Conservation (phyloP, 2,113 vertebrate species). For the Lota lota region DNA sequence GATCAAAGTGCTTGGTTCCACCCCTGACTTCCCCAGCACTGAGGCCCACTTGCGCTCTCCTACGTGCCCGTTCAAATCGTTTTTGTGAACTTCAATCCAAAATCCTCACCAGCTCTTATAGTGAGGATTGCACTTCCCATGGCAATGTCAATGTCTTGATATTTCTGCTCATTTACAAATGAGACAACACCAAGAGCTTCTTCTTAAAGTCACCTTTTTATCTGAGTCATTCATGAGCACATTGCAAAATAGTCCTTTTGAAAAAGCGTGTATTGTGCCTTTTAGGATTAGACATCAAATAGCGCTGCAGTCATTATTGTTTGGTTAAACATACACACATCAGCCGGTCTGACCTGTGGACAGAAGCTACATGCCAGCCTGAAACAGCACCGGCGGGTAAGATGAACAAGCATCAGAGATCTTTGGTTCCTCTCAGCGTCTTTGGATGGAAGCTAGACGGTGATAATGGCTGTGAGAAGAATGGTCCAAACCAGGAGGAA, state of each 20-base stretch:
- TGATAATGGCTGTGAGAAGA: background rate
- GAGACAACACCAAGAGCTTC: background rate
- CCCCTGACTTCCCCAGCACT: too few relatives aligned
- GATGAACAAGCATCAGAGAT: background rate
- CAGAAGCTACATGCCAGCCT: background rate
- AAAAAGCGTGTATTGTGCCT: too few relatives aligned
- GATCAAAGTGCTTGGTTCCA: background rate
- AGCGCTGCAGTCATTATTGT: background rate
- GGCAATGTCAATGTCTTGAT: background rate
- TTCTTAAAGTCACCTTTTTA: too few relatives aligned
- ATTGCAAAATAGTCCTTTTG: too few relatives aligned
- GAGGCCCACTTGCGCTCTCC: background rate
- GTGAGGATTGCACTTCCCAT: background rate
- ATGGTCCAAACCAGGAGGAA: background rate
- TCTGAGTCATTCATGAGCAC: too few relatives aligned
- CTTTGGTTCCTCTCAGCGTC: background rate
- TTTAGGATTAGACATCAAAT: too few relatives aligned
- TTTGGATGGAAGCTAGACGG: background rate
- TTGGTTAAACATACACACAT: too few relatives aligned
- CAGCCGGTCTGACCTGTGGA: background rate
- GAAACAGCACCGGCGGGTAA: too few relatives aligned
- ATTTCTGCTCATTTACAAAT: background rate
- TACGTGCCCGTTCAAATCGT: background rate
- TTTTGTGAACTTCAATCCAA: too few relatives aligned
- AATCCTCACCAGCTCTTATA: background rate